These are phyloP conservation scores for Sebastes hopkinsi DNA, from an alignment of 2,797 vertebrate species.

Conservation along the genomic window DNA sequence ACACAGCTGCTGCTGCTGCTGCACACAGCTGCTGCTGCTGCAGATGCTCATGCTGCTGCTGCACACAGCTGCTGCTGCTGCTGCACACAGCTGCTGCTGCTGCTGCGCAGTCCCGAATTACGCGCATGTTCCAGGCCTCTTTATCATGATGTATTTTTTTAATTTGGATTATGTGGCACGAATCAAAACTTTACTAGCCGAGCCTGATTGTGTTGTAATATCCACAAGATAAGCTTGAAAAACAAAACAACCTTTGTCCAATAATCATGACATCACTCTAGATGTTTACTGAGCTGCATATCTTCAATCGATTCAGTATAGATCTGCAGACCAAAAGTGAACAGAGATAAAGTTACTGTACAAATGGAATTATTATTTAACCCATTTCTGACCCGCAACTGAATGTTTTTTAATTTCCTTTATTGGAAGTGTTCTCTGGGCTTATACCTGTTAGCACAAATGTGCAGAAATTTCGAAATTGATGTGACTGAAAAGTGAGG, in stretches of 20 bases:
- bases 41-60: too few relatives aligned
- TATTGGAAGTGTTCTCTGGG: too few relatives aligned
- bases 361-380: neutral
- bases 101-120: neutral
- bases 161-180: neutral
- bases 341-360: conserved; percentile 25
- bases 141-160: neutral
- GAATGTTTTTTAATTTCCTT: too few relatives aligned
- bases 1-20: too few relatives aligned
- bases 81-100: too few relatives aligned
- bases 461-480: too few relatives aligned
- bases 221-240: neutral
- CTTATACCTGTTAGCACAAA: too few relatives aligned
- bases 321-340: conserved; percentile 30
- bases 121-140: neutral
- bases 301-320: conserved; percentile 55
- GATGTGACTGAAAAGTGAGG: too few relatives aligned
- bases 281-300: conserved; percentile 49
- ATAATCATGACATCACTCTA: conserved; percentile 19
- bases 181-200: neutral
- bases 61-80: too few relatives aligned
- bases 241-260: conserved; percentile 3
- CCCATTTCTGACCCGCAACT: too few relatives aligned
- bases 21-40: too few relatives aligned
- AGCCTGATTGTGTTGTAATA: neutral